Conservation (phyloP, 2,797 vertebrate genomes). For the Tinamus major region DNA sequence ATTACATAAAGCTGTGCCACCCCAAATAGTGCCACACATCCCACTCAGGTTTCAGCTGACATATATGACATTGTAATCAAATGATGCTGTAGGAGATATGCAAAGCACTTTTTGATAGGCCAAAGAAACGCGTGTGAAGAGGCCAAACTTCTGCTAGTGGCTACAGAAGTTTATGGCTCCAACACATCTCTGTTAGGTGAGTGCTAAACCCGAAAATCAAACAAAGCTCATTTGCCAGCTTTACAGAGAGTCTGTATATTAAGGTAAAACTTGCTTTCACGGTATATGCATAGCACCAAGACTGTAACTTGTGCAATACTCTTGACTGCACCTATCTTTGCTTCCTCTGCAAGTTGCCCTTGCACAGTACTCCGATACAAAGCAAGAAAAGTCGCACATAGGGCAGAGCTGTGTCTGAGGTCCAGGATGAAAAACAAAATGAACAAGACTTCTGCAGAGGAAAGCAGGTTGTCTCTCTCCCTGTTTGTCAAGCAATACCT, state of each 20-base stretch:
- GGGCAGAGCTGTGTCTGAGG: neutral
- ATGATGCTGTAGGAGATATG: fast-evolving
- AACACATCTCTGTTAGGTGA: neutral
- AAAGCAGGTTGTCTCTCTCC: neutral
- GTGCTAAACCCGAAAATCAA: neutral
- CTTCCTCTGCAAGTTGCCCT: neutral
- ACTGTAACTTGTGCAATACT: neutral
- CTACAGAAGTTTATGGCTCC: neutral
- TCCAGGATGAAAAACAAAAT: neutral
- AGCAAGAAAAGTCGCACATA: neutral
- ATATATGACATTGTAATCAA: neutral
- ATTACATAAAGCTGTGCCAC: neutral
- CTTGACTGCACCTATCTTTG: neutral
- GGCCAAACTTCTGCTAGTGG: neutral
- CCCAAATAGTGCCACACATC: neutral
- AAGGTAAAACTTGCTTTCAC: neutral
- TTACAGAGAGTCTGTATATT: neutral
- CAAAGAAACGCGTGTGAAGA: neutral
- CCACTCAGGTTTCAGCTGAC: neutral
- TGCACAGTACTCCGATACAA: neutral
- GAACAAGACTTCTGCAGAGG: neutral
- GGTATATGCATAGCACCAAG: neutral
- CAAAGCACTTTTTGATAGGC: neutral
- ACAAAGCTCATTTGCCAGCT: neutral
- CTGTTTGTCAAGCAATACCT: neutral